These are phyloP conservation scores for Hyla sarda DNA, from an alignment of 2,113 vertebrate genomes.

Conservation along the genomic window DNA sequence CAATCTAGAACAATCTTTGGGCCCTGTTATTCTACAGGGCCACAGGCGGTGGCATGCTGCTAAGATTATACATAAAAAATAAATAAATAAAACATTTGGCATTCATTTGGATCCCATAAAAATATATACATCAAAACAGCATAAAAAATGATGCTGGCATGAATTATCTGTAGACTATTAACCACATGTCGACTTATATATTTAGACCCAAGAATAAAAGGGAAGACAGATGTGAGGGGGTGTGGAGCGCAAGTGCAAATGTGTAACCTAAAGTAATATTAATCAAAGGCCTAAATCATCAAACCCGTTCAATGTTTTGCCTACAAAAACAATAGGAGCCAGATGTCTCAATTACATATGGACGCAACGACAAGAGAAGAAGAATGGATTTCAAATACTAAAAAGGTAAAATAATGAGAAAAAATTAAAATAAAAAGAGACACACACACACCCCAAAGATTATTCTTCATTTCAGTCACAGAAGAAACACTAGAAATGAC, in stretches of 20 bases:
- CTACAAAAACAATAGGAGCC: background rate
- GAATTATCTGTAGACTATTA: constrained; percentile 10
- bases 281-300: constrained; percentile 25
- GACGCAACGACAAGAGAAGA: too few species aligned
- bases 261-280: constrained; percentile 26
- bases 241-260: constrained; percentile 4
- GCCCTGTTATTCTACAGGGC: background rate
- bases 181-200: constrained; percentile 2
- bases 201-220: background rate
- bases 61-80: too few species aligned
- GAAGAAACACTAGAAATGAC: background rate
- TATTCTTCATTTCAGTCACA: background rate
- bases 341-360: constrained; percentile 19
- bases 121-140: background rate
- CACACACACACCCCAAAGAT: background rate
- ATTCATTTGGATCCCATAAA: background rate
- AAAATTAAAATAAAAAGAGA: background rate
- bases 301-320: constrained; percentile 1
- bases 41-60: background rate
- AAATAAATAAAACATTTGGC: background rate
- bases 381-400: background rate
- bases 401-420: constrained; percentile 25
- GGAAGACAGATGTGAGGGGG: background rate
- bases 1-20: background rate
- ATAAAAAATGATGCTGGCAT: background rate